Evolutionary conservation across 2,888 invertebrate species (phyloP), one percentile per base, ranked within the genome.

Genomic region (Aphidius colemani): DNA sequence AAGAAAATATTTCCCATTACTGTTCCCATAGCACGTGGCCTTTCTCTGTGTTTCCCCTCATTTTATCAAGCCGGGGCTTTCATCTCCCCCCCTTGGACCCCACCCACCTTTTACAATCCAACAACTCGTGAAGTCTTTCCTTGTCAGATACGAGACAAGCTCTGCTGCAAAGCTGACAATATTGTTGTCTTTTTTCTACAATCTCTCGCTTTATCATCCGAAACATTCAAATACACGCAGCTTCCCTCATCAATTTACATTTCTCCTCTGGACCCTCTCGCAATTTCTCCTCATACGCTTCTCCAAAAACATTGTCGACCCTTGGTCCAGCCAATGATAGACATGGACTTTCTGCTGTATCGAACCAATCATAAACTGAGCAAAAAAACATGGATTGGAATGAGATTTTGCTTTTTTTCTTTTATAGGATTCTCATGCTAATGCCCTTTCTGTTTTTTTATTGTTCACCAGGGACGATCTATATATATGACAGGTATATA

Each of bases 21-120:
- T 70, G 67, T 74, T 73, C 72, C 79, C 79, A 79, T 78, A 79
- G 78, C 80, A 79, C 80, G 79, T 79, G 79, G 79, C 76, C 68
- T 71, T 71, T 69, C 71, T 69, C 71, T 68, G 68, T 67, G 65
- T 65, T 66, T 65, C 65, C 57, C 69, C 66, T 64, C 49, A 53
- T 60, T 53, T 44, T 9, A 6, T 56, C 44, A 45, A 51, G 5
- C 10, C 56, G 5, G 45, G 13, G 56, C 66, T 63, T 53, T 56
- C 41, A 8, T 62, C 61, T 53, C 68, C 48, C 58, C 59, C 53
- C 64, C 51, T 64, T 13, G 65, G 59, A 59, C 53, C 59, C 66
- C 63, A 61, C 57, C 66, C 67, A 61, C 61, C 7, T 61, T 60
- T 13, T 57, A 44, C 61, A 8, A 46, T 61, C 58, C 46, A 63